Base-by-base conservation (phyloP, 2,888 invertebrate genomes). In the Rotaria socialis region DNA sequence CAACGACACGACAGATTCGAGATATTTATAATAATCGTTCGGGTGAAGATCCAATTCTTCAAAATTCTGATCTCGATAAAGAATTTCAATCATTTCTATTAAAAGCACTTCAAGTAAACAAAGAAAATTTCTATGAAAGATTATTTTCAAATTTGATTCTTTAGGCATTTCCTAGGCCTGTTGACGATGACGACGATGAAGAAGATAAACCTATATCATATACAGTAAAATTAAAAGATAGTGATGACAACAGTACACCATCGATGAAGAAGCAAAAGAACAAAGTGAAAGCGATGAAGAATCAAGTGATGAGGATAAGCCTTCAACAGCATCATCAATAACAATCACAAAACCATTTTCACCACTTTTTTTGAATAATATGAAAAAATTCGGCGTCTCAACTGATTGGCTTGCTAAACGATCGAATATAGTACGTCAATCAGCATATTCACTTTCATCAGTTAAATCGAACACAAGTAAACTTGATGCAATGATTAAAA, bases 281-380 rank as follows among this genome's bases (percentile, higher is more conserved):
- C 35, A 67, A 27, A 67, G 67, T 35, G 67, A 67, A 67, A 67
- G 67, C 11, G 67, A 67, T 19, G 67, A 67, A 19, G 5, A 35
- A 27, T 67, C 67, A 35, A 67, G 67, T 41, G 67, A 67, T 67
- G 35, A 35, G 35, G 67, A 67, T 19, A 35, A 67, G 35, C n/a
- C 27, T 2, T 60, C 58, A 27, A 67, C 67, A 35, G 35, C 67
- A 27, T 35, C 80, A 24, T 35, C 27, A 16, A 35, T 35, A 67
- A 14, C 27, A 67, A n/a, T 47, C 10, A 47, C 43, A 43, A 80
- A 80, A 47, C 24, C 80, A 80, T 47, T 80, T 43, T 80, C 80
- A 19, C 80, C 80, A 47, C n/a, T 80, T 24, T 80, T 80, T 43
- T 80, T 80, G 47, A 43, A 80, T n/a, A 80, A 80, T 80, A 80